Conservation (phyloP, 2,888 invertebrate genomes). For the Drosophila stalkeri region DNA sequence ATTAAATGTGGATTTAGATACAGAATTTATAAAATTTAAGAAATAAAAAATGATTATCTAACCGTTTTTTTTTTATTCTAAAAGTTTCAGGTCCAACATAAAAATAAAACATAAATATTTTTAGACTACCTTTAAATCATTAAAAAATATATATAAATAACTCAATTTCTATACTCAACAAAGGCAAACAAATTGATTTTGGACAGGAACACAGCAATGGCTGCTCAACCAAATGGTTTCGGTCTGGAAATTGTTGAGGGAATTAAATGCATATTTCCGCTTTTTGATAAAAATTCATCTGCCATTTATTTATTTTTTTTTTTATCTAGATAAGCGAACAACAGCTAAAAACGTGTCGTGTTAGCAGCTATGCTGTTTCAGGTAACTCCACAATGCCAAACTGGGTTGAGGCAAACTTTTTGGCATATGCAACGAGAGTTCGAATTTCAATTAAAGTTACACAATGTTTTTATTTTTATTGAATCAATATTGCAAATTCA, state of each 20-base stretch:
- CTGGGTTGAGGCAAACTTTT: neutral
- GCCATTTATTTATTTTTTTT: slow-evolving; percentile 1
- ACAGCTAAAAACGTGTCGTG: slow-evolving; percentile 5
- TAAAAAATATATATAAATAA: neutral
- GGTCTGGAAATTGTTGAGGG: slow-evolving; percentile 1
- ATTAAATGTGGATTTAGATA: neutral
- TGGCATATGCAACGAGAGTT: slow-evolving; percentile 1
- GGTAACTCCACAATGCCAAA: neutral
- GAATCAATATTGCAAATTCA: slow-evolving; percentile 5
- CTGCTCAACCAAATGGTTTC: neutral
- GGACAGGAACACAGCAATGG: neutral
- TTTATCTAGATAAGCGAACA: neutral
- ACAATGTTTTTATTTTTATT: slow-evolving; percentile 8
- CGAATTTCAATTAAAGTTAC: slow-evolving; percentile 4
- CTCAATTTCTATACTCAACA: neutral
- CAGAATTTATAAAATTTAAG: neutral
- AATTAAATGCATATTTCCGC: slow-evolving; percentile 20
- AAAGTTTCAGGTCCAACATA: neutral
- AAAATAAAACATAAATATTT: neutral
- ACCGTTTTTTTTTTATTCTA: too few species aligned
- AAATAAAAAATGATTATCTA: too few species aligned
- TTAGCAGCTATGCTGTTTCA: slow-evolving; percentile 7
- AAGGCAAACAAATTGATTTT: slow-evolving; percentile 12
- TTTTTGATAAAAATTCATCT: slow-evolving; percentile 8
- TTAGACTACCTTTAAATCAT: neutral